phyloP scores from a whole-genome alignment of 1,140 invertebrate genomes.

The Tetranychus urticae region DNA sequence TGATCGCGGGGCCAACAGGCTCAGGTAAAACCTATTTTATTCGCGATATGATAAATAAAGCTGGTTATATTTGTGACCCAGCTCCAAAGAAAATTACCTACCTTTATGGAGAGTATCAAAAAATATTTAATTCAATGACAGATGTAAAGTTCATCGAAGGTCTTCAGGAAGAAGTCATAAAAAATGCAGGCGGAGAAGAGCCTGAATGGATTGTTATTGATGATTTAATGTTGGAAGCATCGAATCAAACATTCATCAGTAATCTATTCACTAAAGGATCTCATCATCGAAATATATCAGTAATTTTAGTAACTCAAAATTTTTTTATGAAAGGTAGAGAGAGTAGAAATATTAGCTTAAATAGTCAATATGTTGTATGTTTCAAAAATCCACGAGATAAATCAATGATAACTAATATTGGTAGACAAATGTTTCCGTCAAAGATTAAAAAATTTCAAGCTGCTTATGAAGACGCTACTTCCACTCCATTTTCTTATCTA shows the following conservation, averaged over 20 bases:
- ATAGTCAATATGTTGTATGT: not conserved
- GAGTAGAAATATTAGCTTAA: not conserved
- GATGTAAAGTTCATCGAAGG: not conserved
- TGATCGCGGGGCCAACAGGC: not conserved
- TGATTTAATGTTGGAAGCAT: not conserved
- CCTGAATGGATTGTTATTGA: not conserved
- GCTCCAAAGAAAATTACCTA: not conserved
- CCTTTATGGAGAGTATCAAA: not conserved
- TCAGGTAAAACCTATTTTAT: not conserved
- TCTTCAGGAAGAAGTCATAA: not conserved
- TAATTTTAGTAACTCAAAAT: not conserved
- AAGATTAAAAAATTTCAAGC: not conserved
- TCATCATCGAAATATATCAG: not conserved
- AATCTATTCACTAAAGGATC: not conserved
- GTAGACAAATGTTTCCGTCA: not conserved
- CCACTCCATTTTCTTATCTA: not conserved
- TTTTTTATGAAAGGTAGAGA: not conserved
- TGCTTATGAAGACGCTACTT: not conserved
- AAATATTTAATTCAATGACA: not conserved
- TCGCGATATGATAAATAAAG: not conserved
- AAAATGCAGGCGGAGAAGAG: not conserved
- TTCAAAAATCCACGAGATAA: not conserved
- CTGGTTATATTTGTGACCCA: not conserved
- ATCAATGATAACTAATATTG: not conserved
- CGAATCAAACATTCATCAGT: not conserved